These are phyloP conservation scores for Scomber colias DNA, from an alignment of 2,113 vertebrate species.

Conservation along the genomic window DNA sequence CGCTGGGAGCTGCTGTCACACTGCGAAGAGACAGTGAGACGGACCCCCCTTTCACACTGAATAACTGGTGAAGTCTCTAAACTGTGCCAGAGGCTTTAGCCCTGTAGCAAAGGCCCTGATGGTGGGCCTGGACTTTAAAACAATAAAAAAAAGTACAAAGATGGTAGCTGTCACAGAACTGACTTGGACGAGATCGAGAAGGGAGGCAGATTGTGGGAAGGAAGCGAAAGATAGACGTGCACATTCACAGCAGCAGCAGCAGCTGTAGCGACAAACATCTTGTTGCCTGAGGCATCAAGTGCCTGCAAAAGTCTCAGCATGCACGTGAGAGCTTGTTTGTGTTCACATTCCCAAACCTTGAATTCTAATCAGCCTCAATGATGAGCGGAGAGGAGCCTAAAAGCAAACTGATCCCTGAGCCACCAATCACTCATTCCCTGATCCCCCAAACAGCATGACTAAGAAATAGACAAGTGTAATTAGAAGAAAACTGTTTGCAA, in stretches of 20 bases:
- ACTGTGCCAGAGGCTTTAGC: constrained; percentile 50
- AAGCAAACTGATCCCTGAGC: constrained; percentile 49
- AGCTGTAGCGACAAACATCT: constrained; percentile 56
- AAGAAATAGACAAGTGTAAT: constrained; percentile 28
- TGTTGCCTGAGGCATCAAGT: constrained; percentile 49
- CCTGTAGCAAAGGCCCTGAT: constrained; percentile 33
- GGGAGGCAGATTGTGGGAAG: constrained; percentile 19
- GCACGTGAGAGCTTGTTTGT: constrained; percentile 30
- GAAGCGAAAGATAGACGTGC: constrained; percentile 8
- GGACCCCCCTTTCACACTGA: constrained; percentile 21
- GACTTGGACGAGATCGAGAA: constrained; percentile 30
- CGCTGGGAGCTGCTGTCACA: constrained; percentile 67
- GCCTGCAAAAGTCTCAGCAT: not conserved
- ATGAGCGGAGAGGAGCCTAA: constrained; percentile 41
- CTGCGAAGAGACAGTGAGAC: constrained; percentile 38
- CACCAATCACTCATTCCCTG: constrained; percentile 18
- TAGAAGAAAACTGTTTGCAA: not conserved
- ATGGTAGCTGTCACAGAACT: constrained; percentile 61
- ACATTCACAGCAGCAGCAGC: constrained; percentile 10
- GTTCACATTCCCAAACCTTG: constrained; percentile 15
- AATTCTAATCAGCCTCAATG: constrained; percentile 59
- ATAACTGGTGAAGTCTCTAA: constrained; percentile 55
- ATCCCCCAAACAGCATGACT: constrained; percentile 32
- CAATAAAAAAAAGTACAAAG: constrained; percentile 19
- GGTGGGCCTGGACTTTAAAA: constrained; percentile 46